Base-by-base conservation (phyloP, 2,888 invertebrate genomes). In the Pollenia griseotomentosa region DNA sequence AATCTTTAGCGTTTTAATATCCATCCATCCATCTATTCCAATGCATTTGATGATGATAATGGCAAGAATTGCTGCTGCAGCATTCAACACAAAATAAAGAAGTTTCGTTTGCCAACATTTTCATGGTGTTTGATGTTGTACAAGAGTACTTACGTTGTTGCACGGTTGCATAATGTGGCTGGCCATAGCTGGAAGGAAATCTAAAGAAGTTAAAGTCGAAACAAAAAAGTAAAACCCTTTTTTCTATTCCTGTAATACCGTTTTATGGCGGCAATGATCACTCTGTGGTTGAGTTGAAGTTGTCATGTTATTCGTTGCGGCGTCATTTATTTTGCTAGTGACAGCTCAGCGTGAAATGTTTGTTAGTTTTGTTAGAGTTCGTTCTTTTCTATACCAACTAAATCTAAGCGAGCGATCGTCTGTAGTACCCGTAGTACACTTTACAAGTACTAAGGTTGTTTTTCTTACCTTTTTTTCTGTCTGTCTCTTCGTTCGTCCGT, bases 331-430 rank as follows among this genome's bases (percentile, higher is more conserved):
- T 92, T 91, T 90, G 90, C 90, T 90, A 91, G 91, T 92, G 92
- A 92, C 92, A 92, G 92, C 92, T 90, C 92, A 91, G 92, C 92
- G 92, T 92, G 92, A 92, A 92, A 92, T 92, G 92, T 87, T 87
- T 87, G 84, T 82, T 87, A 85, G 81, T 61, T 77, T 83, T 61
- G 57, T 66, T 81, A 65, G 19, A 23, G 19, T 73, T 68, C 11
- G 68, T 42, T 48, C 57, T 53, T 46, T 77, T 78, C 77, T 75
- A 80, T 33, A 70, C 79, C 19, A 77, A 63, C 70, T 40, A 81
- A 81, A 73, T 55, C 46, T 33, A 33, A 33, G 33, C 55, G 55
- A 83, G 9, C 42, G 66, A n/a, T 53, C 12, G 63, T 75, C 61
- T 53, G 70, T 53, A 79, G 59, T 74, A 51, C 63, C 33, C 33